Conservation (phyloP, 2,113 vertebrate species). For the Cyprinodon variegatus region DNA sequence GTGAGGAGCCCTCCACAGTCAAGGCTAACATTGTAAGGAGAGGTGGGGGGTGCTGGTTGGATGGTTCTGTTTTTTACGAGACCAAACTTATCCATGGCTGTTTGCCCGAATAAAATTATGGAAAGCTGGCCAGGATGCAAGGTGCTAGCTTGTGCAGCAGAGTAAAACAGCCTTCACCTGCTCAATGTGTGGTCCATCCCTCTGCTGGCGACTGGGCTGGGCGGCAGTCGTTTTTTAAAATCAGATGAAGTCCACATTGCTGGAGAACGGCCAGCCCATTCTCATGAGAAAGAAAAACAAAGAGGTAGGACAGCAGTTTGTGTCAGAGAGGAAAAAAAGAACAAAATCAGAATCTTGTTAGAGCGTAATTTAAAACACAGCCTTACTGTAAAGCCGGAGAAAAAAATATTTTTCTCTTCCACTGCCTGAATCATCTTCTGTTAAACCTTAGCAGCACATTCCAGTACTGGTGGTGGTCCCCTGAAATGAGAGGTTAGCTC, state of each 20-base stretch:
- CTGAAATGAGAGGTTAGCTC: slow-evolving; percentile 52
- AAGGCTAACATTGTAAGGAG: slow-evolving; percentile 25
- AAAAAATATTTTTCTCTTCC: slow-evolving; percentile 43
- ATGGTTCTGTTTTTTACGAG: slow-evolving; percentile 35
- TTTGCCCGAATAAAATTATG: slow-evolving; percentile 46
- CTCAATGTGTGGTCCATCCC: slow-evolving; percentile 65
- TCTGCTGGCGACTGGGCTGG: slow-evolving; percentile 44
- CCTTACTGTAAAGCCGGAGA: slow-evolving; percentile 16
- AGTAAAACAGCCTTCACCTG: slow-evolving; percentile 46
- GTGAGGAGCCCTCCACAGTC: slow-evolving; percentile 41
- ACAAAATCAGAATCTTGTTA: slow-evolving; percentile 30
- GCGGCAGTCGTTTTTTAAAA: slow-evolving; percentile 1
- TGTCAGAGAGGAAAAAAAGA: slow-evolving; percentile 24
- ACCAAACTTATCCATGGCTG: slow-evolving; percentile 29
- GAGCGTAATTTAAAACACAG: slow-evolving; percentile 56
- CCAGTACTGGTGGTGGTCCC: slow-evolving; percentile 68
- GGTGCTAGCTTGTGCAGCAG: slow-evolving; percentile 45
- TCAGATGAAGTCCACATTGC: slow-evolving; percentile 29
- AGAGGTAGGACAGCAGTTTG: slow-evolving; percentile 3
- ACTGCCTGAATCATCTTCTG: slow-evolving; percentile 51
- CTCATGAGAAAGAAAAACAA: slow-evolving; percentile 32
- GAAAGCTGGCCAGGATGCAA: slow-evolving; percentile 44
- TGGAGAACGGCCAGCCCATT: slow-evolving; percentile 7
- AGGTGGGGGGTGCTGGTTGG: slow-evolving; percentile 30
- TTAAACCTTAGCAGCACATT: slow-evolving; percentile 52